Conservation (phyloP, 2,797 vertebrate genomes). For the Garrulus glandarius region DNA sequence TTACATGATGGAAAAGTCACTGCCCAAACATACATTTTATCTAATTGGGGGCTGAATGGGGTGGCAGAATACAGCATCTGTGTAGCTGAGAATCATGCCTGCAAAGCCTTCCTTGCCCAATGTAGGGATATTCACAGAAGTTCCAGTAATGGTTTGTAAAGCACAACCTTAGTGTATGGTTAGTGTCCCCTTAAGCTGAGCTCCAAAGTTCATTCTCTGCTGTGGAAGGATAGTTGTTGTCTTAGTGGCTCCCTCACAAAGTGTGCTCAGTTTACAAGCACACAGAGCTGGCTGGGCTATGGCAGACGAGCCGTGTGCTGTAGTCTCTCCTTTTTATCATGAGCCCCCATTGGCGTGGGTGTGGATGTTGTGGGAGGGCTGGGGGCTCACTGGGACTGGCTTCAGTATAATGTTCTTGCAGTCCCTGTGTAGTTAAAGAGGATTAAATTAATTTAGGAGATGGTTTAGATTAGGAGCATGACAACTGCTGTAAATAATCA, state of each 20-base stretch:
- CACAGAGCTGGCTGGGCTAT: not conserved
- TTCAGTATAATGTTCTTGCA: not conserved
- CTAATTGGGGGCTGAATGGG: not conserved
- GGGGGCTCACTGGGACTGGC: not conserved
- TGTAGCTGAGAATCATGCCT: not conserved
- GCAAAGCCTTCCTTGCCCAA: not conserved
- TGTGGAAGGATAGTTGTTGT: not conserved
- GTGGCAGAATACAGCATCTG: not conserved
- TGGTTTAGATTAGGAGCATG: not conserved
- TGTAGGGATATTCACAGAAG: not conserved
- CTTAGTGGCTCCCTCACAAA: not conserved
- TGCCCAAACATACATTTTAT: not conserved
- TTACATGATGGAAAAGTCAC: not conserved
- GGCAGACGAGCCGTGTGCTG: accelerated
- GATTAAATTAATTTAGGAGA: not conserved
- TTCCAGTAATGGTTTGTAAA: not conserved
- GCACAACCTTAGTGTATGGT: accelerated
- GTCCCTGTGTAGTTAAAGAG: not conserved
- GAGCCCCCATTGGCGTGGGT: not conserved
- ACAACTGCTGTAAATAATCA: not conserved
- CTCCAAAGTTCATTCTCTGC: not conserved
- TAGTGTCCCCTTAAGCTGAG: not conserved
- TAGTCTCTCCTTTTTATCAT: accelerated
- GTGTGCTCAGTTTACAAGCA: not conserved
- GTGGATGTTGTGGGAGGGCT: not conserved